A percentile compares a stretch with the other conserved stretches of the same genome.
These are phyloP conservation scores for Dilophus febrilis DNA, from an alignment of 2,888 invertebrate genomes.

Conservation along the genomic window DNA sequence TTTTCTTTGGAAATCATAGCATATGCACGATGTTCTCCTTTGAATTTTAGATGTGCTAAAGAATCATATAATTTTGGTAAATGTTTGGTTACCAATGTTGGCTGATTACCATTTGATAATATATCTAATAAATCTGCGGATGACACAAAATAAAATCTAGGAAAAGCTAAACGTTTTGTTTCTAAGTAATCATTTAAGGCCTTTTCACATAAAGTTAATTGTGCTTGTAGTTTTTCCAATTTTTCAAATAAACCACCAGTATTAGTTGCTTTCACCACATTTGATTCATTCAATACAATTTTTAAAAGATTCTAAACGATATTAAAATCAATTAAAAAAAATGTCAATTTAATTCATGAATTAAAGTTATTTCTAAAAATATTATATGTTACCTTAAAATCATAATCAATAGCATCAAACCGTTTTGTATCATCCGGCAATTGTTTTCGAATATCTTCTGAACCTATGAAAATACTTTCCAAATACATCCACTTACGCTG, in stretches of 20 bases:
- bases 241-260: slow-evolving; percentile 54
- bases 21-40: slow-evolving; percentile 44
- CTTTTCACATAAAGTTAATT: slow-evolving; percentile 77
- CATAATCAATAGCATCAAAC: slow-evolving; percentile 71
- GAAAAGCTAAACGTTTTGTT: slow-evolving; percentile 83
- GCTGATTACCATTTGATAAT: slow-evolving; percentile 66
- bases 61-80: slow-evolving; percentile 86
- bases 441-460: slow-evolving; percentile 84
- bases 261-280: slow-evolving; percentile 74
- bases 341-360: too few relatives aligned
- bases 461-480: slow-evolving; percentile 89
- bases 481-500: slow-evolving; percentile 89
- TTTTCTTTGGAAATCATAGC: slow-evolving; percentile 80
- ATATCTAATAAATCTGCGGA: slow-evolving; percentile 79
- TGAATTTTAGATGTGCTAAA: slow-evolving; percentile 46
- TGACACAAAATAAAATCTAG: slow-evolving; percentile 90
- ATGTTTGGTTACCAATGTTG: slow-evolving; percentile 63
- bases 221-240: slow-evolving; percentile 52
- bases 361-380: too few relatives aligned
- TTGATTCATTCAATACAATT: slow-evolving; percentile 56
- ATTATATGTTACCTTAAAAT: slow-evolving; percentile 47
- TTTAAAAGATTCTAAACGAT: slow-evolving; percentile 12
- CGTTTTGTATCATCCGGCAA: slow-evolving; percentile 78
- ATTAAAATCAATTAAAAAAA: too few relatives aligned
- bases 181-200: slow-evolving; percentile 88